Evolutionary conservation across 2,797 vertebrate species (phyloP), one percentile per base, ranked within the genome.

Genomic region (Lutjanus argentimaculatus): DNA sequence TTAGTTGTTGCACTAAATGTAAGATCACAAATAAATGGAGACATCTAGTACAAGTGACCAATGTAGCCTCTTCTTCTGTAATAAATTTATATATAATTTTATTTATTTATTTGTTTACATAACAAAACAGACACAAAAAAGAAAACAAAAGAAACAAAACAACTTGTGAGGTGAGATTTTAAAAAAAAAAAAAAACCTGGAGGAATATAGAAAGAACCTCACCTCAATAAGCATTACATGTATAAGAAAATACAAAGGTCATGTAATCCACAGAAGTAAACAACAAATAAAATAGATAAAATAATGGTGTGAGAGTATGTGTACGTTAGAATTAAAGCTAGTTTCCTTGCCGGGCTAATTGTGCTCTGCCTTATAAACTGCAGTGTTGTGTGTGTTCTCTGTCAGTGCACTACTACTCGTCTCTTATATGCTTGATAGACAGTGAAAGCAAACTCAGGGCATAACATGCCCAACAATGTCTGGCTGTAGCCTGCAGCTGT

Each of bases 401-500:
- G 67, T 66, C 74, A 48, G 72, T 53, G 67, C 55, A 61, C 14
- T 36, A 62, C 53, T n/a, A 22, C 56, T 82, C 15, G 0, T 43
- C 74, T 85, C 72, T 75, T 76, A 67, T 86, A 16, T 46, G 72
- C 55, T 63, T 72, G 65, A 69, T 15, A 22, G 58, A 79, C 62
- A 52, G 70, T 77, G 67, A 83, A 85, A 85, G 77, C n/a, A 42
- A 80, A 88, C 49, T 22, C 51, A 36, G 59, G 65, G 58, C 63
- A 64, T 52, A 68, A 70, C 7, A 53, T 67, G 57, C 22, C 1
- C 36, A 82, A 91, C 87, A 91, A 89, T 82, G 52, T 52, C 7
- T 7, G n/a, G 69, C 11, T 55, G 21, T 56, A 57, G 86, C 93
- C 92, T 63, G 81, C 81, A 91, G 93, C 91, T 92, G 77, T 93